Base-by-base conservation (phyloP, 1,140 invertebrate species). In the Nasonia giraulti region DNA sequence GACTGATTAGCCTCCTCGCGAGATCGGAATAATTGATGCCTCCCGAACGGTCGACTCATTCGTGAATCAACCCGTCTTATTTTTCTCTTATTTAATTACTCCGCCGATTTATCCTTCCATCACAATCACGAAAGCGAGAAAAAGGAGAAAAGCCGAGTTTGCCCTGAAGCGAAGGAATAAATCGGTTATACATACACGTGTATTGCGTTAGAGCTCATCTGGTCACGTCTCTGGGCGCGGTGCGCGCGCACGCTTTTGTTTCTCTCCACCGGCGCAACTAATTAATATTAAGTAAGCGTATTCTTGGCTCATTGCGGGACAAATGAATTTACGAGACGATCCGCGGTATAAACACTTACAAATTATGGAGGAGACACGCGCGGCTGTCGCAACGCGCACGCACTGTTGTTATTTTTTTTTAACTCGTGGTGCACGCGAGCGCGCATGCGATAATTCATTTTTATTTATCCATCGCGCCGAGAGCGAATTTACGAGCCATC, bases 251-350 rank as follows among this genome's bases (percentile, higher is more conserved):
- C 76, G 33, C 66, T 62, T 79, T 79, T 71, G 44, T 84, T 66
- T 66, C 33, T 75, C 10, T 37, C 75, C 27, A 17, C 23, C 50
- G 40, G 47, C 40, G 44, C 66, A 44, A 14, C 80, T 85, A 85
- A 85, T 85, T 85, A 82, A 82, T 82, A 85, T 85, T 85, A 81
- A 85, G 79, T 69, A 55, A 75, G 40, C 79, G 79, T 85, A 40
- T 17, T 66, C 78, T 80, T 84, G 50, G 69, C 27, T 68, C 78
- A 80, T 79, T 75, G 37, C 44, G 31, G 37, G 75, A 33, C 47
- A 73, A 78, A 71, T 37, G 31, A 80, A 84, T 80, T 84, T 84
- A 74, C 47, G 76, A 62, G 55, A 33, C 23, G 40, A 69, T 78
- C 50, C 40, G 40, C 66, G 37, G 37, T 75, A 62, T 62, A 62